These are phyloP conservation scores for Armadillidium nasatum DNA, from an alignment of 1,140 invertebrate genomes.

Conservation along the genomic window DNA sequence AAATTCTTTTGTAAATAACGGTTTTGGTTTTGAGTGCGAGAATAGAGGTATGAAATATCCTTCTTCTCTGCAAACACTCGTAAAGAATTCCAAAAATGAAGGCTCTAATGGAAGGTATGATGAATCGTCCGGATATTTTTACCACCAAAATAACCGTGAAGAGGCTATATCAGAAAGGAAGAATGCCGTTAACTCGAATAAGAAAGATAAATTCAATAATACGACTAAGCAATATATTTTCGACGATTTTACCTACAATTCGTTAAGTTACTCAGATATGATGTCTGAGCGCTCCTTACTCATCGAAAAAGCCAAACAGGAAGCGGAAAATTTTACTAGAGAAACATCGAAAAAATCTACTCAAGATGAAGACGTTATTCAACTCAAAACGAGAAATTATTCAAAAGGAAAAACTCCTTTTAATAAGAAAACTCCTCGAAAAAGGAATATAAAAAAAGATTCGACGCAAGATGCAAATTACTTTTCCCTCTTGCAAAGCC, in stretches of 20 bases:
- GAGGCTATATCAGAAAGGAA: not conserved
- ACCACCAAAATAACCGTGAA: not conserved
- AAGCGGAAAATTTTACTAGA: too few species aligned
- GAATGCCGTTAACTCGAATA: not conserved
- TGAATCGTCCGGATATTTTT: not conserved
- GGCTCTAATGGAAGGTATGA: not conserved
- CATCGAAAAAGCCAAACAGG: too few species aligned
- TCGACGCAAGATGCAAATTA: too few species aligned
- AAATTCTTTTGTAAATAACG: conserved; percentile 4
- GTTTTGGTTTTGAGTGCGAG: not conserved
- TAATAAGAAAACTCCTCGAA: not conserved
- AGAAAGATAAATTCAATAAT: not conserved
- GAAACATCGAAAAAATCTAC: too few species aligned
- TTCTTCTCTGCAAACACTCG: not conserved
- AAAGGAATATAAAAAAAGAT: not conserved
- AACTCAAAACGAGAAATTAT: too few species aligned
- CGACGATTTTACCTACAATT: too few species aligned
- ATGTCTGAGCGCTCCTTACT: too few species aligned
- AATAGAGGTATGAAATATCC: not conserved
- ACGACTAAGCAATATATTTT: too few species aligned
- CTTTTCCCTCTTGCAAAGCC: too few species aligned
- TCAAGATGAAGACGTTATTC: too few species aligned
- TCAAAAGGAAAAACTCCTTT: too few species aligned
- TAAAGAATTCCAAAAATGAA: not conserved
- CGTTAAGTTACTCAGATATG: too few species aligned